phyloP scores from a whole-genome alignment of 64 coral and sea anemone genomes.

The Orbicella faveolata region DNA sequence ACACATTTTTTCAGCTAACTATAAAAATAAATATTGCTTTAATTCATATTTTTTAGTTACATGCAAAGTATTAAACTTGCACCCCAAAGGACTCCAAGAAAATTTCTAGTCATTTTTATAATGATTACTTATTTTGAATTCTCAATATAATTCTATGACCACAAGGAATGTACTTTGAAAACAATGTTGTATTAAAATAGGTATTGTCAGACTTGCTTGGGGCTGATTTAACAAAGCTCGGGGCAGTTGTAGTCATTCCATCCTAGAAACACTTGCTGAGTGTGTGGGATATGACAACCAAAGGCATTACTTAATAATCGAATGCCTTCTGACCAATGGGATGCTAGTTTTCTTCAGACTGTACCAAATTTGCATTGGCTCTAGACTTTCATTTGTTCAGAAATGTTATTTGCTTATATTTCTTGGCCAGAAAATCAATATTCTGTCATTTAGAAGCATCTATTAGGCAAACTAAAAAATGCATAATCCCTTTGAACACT shows the following conservation, averaged over 20 bases:
- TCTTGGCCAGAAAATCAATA: conserved; percentile 6
- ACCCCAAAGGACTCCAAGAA: background rate
- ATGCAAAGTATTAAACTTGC: background rate
- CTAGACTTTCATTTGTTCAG: conserved; percentile 36
- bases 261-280: background rate
- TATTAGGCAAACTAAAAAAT: conserved; percentile 4
- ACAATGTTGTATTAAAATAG: conserved; percentile 4
- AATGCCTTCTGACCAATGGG: conserved; percentile 7
- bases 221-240: background rate
- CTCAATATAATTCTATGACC: conserved; percentile 3
- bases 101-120: background rate
- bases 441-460: conserved; percentile 7
- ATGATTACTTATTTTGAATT: conserved; percentile 10
- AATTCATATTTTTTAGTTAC: background rate
- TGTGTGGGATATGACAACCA: background rate
- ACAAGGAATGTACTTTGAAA: conserved; percentile 20
- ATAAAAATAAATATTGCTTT: background rate
- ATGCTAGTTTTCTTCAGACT: conserved; percentile 1
- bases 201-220: background rate
- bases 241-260: background rate
- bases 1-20: background rate
- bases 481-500: background rate
- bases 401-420: conserved; percentile 1
- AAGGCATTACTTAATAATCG: background rate
- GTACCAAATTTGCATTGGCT: conserved; percentile 27